phyloP scores from a whole-genome alignment of 2,888 invertebrate species.

The Neria commutata region DNA sequence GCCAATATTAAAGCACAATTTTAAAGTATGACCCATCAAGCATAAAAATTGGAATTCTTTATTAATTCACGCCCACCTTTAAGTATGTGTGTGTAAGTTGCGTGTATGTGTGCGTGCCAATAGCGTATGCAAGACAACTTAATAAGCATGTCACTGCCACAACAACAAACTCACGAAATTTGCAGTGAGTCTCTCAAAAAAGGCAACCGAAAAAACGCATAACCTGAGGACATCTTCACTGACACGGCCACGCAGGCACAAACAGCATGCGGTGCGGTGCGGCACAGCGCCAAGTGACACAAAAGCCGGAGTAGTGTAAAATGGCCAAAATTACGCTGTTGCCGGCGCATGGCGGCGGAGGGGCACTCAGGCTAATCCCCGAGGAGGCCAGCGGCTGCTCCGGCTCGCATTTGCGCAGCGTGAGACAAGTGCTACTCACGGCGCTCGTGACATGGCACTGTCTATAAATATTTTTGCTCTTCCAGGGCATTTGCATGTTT shows the following conservation, averaged over 20 bases:
- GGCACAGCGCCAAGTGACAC: neutral
- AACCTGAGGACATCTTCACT: neutral
- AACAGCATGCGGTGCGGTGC: neutral
- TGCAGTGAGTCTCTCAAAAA: too few species aligned
- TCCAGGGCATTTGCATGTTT: too few species aligned
- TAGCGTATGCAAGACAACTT: too few species aligned
- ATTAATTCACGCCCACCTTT: too few species aligned
- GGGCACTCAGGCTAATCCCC: neutral
- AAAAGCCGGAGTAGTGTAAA: neutral
- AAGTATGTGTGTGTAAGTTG: too few species aligned
- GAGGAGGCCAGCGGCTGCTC: too few species aligned
- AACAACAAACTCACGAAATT: neutral
- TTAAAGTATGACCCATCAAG: too few species aligned
- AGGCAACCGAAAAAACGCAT: too few species aligned
- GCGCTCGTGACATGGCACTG: conserved; percentile 34
- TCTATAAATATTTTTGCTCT: conserved; percentile 1
- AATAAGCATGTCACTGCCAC: neutral
- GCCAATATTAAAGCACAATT: too few species aligned
- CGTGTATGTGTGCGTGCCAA: too few species aligned
- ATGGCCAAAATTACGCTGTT: neutral
- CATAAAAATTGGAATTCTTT: too few species aligned
- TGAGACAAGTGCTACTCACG: conserved; percentile 36
- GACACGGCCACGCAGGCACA: neutral
- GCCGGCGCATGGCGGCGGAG: neutral
- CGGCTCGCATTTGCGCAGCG: conserved; percentile 29